Conservation (phyloP, 2,113 vertebrate species). For the Theristicus caerulescens region DNA sequence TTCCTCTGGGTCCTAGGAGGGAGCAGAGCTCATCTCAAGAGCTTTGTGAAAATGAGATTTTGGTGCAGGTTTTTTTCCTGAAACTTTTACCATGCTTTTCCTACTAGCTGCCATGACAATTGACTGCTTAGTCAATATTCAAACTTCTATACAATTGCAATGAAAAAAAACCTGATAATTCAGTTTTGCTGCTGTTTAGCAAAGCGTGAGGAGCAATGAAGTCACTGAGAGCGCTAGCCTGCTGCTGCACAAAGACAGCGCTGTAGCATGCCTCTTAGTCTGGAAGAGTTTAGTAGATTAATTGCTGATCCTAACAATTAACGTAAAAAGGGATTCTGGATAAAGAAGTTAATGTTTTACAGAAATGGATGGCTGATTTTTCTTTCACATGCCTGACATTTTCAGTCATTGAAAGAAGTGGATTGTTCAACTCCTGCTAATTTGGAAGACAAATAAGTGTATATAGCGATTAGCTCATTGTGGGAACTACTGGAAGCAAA, state of each 20-base stretch:
- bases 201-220: not conserved
- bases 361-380: not conserved
- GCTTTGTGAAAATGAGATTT: not conserved
- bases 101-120: not conserved
- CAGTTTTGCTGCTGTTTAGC: not conserved
- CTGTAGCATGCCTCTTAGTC: not conserved
- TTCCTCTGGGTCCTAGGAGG: not conserved
- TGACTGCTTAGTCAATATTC: not conserved
- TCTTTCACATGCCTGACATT: not conserved
- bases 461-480: not conserved
- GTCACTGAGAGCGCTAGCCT: not conserved
- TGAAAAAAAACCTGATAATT: not conserved
- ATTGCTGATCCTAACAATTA: not conserved
- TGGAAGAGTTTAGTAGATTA: not conserved
- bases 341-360: not conserved
- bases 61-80: not conserved
- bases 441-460: constrained; percentile 28
- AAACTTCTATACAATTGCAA: not conserved
- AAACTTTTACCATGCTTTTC: not conserved
- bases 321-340: not conserved
- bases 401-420: not conserved
- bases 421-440: not conserved
- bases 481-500: constrained; percentile 16
- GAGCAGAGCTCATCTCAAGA: not conserved
- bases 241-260: not conserved